A percentile compares a stretch with the other conserved stretches of the same genome.
Evolutionary conservation across 2,888 invertebrate species (phyloP).

Genomic region (Macaria liturata): DNA sequence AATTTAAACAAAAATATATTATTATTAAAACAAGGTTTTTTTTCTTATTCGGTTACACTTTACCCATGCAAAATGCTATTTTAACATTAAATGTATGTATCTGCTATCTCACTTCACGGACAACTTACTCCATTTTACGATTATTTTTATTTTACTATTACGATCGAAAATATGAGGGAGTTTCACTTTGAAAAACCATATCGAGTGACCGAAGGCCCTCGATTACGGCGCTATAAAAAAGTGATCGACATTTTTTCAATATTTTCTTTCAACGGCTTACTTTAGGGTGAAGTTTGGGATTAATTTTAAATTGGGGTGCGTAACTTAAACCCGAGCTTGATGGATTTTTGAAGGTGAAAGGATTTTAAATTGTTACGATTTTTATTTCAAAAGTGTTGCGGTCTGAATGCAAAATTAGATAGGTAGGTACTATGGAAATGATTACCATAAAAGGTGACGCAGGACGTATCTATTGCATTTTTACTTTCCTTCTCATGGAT

Average conservation of each 20-base stretch:
- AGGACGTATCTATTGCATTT: too few species aligned
- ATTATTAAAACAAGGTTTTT: too few species aligned
- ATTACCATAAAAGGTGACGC: too few species aligned
- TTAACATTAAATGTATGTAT: too few species aligned
- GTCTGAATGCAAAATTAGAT: too few species aligned
- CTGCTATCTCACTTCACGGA: conserved; percentile 24
- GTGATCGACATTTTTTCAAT: conserved; percentile 57
- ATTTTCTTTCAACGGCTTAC: conserved; percentile 39
- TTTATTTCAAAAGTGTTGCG: conserved; percentile 1
- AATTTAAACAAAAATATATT: too few species aligned
- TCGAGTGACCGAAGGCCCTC: conserved; percentile 64
- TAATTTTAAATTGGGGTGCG: conserved; percentile 19
- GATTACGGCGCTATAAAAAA: conserved; percentile 68
- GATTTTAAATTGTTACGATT: conserved; percentile 8
- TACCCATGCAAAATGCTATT: too few species aligned
- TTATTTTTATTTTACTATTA: conserved; percentile 75
- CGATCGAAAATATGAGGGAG: conserved; percentile 61
- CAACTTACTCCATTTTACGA: conserved; percentile 45
- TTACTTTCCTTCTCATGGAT: too few species aligned
- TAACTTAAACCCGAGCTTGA: conserved; percentile 13
- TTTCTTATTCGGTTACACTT: too few species aligned
- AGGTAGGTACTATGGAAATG: background rate
- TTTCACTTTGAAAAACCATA: conserved; percentile 47
- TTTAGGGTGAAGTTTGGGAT: conserved; percentile 25
- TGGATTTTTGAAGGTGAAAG: conserved; percentile 9